Conservation (phyloP, 2,888 invertebrate genomes). For the Eudemis profundana region DNA sequence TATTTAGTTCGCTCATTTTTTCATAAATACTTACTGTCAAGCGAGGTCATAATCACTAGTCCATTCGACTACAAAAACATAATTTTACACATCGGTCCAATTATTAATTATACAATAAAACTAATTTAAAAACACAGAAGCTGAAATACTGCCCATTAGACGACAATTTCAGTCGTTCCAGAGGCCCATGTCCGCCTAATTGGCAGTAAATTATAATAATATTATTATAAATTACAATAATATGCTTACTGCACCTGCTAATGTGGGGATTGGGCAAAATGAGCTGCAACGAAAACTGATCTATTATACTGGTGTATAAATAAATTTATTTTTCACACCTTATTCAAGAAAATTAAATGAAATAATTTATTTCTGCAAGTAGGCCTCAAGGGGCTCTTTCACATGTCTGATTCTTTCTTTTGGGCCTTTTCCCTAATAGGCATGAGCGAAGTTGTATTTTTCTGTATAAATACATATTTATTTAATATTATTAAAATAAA, state of each 20-base stretch:
- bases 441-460: too few species aligned
- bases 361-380: too few species aligned
- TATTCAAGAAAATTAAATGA: too few species aligned
- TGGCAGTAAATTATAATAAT: conserved; percentile 41
- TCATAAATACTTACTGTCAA: not conserved
- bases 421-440: too few species aligned
- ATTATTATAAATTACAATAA: conserved; percentile 31
- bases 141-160: conserved; percentile 37
- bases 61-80: not conserved
- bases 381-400: too few species aligned
- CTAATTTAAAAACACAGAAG: conserved; percentile 32
- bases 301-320: not conserved
- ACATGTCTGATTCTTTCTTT: too few species aligned
- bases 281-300: not conserved
- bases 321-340: too few species aligned
- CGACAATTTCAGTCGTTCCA: conserved; percentile 33
- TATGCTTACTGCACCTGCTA: conserved; percentile 37
- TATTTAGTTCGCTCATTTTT: too few species aligned
- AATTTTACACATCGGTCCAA: conserved; percentile 18
- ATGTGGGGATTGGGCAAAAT: conserved; percentile 30
- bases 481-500: not conserved
- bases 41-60: not conserved
- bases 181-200: conserved; percentile 34
- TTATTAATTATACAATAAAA: conserved; percentile 35
- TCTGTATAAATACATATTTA: too few species aligned